A percentile compares a stretch with the other conserved stretches of the same genome.
phyloP scores from a whole-genome alignment of 2,888 invertebrate species.

The Leptura quadrifasciata region DNA sequence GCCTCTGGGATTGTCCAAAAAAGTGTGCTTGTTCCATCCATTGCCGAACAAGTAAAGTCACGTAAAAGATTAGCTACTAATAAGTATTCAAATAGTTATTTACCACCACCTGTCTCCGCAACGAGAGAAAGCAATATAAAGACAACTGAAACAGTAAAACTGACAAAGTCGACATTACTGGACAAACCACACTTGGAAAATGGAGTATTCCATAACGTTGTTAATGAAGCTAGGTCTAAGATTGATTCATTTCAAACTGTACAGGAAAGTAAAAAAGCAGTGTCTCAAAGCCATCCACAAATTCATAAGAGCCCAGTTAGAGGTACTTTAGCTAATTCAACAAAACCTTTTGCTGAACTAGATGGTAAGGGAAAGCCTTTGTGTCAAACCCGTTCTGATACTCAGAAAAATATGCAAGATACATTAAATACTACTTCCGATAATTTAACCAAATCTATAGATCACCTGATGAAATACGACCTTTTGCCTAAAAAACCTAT shows the following conservation, averaged over 20 bases:
- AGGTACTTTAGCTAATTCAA: neutral
- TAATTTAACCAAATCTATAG: neutral
- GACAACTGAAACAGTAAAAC: neutral
- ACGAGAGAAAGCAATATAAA: neutral
- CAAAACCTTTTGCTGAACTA: neutral
- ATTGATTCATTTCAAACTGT: neutral
- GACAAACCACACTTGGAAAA: neutral
- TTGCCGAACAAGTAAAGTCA: slow-evolving; percentile 19
- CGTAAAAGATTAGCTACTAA: slow-evolving; percentile 18
- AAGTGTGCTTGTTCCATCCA: neutral
- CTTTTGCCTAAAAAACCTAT: slow-evolving; percentile 3
- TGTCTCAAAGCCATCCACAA: neutral
- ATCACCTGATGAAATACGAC: neutral
- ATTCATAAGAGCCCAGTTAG: neutral
- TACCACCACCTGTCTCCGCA: neutral
- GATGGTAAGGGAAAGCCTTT: neutral
- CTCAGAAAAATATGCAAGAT: neutral
- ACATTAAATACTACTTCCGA: neutral
- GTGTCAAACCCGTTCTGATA: neutral
- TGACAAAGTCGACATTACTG: neutral
- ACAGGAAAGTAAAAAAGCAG: slow-evolving; percentile 11
- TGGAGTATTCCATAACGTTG: neutral
- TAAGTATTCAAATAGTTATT: slow-evolving; percentile 12
- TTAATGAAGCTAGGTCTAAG: neutral
- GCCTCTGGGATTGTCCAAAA: neutral